Evolutionary conservation across 2,113 vertebrate genomes (phyloP).

Genomic region (Malurus alboscapulatus): DNA sequence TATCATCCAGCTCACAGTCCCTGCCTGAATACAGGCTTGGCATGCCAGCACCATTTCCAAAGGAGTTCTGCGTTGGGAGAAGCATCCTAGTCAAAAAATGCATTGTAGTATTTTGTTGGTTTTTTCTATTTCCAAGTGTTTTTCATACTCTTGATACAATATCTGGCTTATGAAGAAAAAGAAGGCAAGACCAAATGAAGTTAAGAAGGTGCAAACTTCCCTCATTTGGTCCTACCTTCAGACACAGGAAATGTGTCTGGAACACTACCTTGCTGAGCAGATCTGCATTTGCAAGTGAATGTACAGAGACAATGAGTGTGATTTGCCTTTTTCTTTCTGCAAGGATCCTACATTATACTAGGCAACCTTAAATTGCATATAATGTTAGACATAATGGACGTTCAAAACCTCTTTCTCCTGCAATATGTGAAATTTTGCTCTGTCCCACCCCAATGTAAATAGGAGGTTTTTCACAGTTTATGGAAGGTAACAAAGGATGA

Average conservation of each 20-base stretch:
- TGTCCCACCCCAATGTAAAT: neutral
- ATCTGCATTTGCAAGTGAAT: neutral
- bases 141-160: neutral
- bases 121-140: neutral
- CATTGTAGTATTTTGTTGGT: neutral
- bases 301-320: neutral
- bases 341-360: neutral
- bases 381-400: neutral
- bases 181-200: neutral
- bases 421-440: neutral
- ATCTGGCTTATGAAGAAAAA: neutral
- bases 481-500: neutral
- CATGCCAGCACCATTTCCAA: neutral
- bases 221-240: neutral
- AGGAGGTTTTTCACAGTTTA: neutral
- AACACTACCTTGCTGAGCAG: neutral
- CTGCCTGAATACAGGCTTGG: neutral
- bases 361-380: neutral
- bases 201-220: neutral
- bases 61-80: neutral
- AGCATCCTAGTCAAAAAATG: neutral
- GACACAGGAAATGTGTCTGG: neutral
- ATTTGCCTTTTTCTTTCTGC: neutral
- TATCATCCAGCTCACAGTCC: neutral
- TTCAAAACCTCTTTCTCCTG: neutral